Conservation (phyloP, 2,888 invertebrate genomes). For the Polia nebulosa region DNA sequence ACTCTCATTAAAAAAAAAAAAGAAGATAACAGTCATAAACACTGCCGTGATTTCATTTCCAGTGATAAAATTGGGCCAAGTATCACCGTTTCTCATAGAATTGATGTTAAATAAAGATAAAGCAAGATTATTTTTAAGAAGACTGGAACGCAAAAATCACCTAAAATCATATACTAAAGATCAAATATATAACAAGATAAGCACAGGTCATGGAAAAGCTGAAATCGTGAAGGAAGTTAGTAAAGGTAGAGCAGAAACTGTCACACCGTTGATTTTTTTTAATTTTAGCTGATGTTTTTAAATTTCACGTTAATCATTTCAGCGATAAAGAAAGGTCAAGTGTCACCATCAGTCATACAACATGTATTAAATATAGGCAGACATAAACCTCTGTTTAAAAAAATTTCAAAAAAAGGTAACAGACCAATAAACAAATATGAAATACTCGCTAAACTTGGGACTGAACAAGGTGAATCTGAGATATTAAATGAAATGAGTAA, state of each 20-base stretch:
- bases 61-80: slow-evolving; percentile 44
- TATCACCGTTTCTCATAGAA: slow-evolving; percentile 42
- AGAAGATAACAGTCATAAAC: neutral
- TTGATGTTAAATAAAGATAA: slow-evolving; percentile 43
- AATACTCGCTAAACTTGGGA: slow-evolving; percentile 36
- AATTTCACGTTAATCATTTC: neutral
- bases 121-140: slow-evolving; percentile 23
- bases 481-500: slow-evolving; percentile 24
- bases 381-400: neutral
- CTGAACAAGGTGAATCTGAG: slow-evolving; percentile 31
- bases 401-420: neutral
- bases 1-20: neutral
- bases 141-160: neutral
- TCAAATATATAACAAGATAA: slow-evolving; percentile 16
- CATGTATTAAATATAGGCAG: slow-evolving; percentile 31
- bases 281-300: neutral
- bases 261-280: neutral
- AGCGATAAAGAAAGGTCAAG: slow-evolving; percentile 38
- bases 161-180: neutral
- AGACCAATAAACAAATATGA: slow-evolving; percentile 17
- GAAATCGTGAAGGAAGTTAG: slow-evolving; percentile 21
- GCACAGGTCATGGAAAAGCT: slow-evolving; percentile 10
- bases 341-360: slow-evolving; percentile 34
- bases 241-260: slow-evolving; percentile 23
- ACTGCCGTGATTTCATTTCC: slow-evolving; percentile 1